Evolutionary conservation across 2,888 invertebrate genomes (phyloP), one percentile per base, ranked within the genome.

Genomic region (Thera britannica): DNA sequence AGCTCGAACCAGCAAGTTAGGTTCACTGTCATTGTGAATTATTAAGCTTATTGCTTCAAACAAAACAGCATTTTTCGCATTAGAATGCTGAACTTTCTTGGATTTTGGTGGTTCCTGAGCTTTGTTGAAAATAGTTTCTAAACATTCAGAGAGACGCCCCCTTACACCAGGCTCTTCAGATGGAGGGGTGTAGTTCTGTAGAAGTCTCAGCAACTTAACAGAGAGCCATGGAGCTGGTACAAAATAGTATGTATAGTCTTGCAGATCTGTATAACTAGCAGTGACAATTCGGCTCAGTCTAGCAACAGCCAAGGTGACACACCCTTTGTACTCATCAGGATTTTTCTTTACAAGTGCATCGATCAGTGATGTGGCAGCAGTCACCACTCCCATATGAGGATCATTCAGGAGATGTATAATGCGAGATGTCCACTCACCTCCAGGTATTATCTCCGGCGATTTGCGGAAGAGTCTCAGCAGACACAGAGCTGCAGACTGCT

Each of bases 181-280:
- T 79, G 99, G 99, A 34, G 99, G 99, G 74, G 99, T 99, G 84
- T 99, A 99, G 89, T 99, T 99, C 92, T 99, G 99, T 75, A 99
- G 94, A 71, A 99, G 95, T 79, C 99, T 96, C 73, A 99, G 94
- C 67, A 99, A 94, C 92, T 99, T 99, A 23, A 99, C 99, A 68
- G 99, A 99, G 48, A 99, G 95, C 99, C 99, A 99, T 12, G 99
- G 99, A n/a, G 99, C 99, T 77, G 99, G 99, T 72, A 99, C 99
- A 95, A 99, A 99, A 89, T 99, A 99, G 90, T 99, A 99, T 3
- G 99, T 99, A 88, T 99, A 99, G 93, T 99, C 99, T 94, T 99
- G 99, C 75, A 99, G 95, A 94, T 99, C 99, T 77, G 99, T 99
- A 86, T 99, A 99, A 84, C 99, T 99, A 58, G 99, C 98, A 65